phyloP scores from a whole-genome alignment of 2,113 vertebrate species.

The Myiozetetes cayanensis region DNA sequence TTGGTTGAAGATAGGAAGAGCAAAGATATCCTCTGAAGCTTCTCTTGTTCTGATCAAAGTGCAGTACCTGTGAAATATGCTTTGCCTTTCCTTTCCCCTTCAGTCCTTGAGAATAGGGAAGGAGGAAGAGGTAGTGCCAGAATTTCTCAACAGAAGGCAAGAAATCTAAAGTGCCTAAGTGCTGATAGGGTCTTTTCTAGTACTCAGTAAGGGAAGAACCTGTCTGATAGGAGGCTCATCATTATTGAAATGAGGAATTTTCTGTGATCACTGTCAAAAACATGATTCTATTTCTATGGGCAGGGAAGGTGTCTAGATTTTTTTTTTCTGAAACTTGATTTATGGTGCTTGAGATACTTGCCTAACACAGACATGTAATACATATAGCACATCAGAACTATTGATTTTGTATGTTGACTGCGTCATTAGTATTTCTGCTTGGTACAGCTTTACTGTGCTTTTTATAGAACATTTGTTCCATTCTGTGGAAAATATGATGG shows the following conservation, averaged over 20 bases:
- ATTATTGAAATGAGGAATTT: not conserved
- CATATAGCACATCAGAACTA: not conserved
- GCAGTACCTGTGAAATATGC: not conserved
- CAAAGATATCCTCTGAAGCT: not conserved
- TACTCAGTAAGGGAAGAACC: fast-evolving
- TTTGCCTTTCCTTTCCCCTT: not conserved
- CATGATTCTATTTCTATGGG: not conserved
- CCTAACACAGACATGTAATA: not conserved
- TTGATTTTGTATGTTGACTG: not conserved
- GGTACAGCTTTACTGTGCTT: not conserved
- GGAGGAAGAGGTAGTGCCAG: not conserved
- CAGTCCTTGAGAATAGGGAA: not conserved
- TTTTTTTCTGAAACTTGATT: not conserved
- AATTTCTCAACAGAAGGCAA: not conserved
- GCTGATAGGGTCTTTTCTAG: not conserved
- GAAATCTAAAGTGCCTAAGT: not conserved
- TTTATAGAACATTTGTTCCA: not conserved
- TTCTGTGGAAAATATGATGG: not conserved
- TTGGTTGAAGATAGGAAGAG: not conserved
- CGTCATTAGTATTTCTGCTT: not conserved
- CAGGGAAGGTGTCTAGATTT: not conserved
- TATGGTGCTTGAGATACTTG: not conserved
- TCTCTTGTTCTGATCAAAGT: not conserved
- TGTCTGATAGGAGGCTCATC: not conserved
- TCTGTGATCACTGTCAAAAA: not conserved